Percentiles rank a stretch among this genome's conserved stretches.
Evolutionary conservation across 2,113 vertebrate species (phyloP).

Genomic region (Lanius ludovicianus): DNA sequence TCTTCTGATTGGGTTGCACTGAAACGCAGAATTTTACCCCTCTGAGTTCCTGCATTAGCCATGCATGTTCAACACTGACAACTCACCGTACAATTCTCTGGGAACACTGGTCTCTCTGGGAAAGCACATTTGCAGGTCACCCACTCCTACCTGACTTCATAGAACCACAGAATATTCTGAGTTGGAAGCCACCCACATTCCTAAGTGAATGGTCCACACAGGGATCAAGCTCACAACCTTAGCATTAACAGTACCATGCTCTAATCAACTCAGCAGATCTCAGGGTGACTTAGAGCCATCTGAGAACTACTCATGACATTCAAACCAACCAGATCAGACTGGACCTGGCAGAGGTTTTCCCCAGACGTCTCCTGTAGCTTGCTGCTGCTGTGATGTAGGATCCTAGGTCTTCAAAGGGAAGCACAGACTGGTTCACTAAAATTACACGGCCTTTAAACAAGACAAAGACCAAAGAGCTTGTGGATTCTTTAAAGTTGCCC

Average conservation of each 20-base stretch:
- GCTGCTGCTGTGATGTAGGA: background rate
- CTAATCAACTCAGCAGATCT: background rate
- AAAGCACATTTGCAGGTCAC: background rate
- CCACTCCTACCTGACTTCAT: background rate
- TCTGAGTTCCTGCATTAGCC: background rate
- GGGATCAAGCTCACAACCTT: background rate
- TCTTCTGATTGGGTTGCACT: background rate
- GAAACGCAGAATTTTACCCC: background rate
- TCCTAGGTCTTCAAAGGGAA: background rate
- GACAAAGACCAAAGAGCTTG: background rate
- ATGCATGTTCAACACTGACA: fast-evolving
- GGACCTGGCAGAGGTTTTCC: background rate
- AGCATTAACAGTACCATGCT: background rate
- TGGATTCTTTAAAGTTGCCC: background rate
- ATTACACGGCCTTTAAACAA: background rate
- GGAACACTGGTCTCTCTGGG: background rate
- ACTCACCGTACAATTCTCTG: background rate
- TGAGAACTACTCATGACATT: background rate
- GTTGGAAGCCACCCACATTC: background rate
- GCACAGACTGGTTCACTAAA: background rate
- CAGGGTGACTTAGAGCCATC: background rate
- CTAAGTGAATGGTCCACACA: background rate
- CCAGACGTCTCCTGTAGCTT: background rate
- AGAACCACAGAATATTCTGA: background rate
- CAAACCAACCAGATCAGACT: background rate